Base-by-base conservation (phyloP, 2,797 vertebrate species). In the Coendou prehensilis region DNA sequence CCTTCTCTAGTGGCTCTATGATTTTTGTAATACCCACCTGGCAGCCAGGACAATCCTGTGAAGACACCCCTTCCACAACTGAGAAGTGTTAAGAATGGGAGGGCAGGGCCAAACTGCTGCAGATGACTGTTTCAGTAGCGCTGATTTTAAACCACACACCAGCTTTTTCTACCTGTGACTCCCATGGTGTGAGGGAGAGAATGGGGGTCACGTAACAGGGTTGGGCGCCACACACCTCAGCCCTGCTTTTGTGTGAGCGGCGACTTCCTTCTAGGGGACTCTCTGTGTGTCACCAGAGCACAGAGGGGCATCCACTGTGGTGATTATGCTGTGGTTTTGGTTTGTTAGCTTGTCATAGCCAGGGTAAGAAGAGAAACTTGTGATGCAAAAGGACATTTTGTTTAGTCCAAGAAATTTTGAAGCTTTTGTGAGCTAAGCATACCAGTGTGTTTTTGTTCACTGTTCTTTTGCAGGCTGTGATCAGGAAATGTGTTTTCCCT, bases 401-500 rank as follows among this genome's bases (percentile, higher is more conserved):
- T 79, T 52, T 75, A 83, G 75, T 81, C 8, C 23, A 92, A 95
- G 75, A 83, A 45, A 64, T 92, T 97, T 89, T 88, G 92, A 92
- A 90, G 73, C 67, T 37, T 93, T 89, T 61, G 61, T 47, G 30
- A 82, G 37, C 79, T 85, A 80, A 30, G 45, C 79, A 87, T 30
- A 73, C 63, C 20, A 56, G 41, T 79, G 9, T 82, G 78, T 91
- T 97, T 90, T 96, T 95, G 47, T 85, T 94, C n/a, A 78, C n/a
- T 88, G 47, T 64, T 26, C 52, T 92, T 96, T 93, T 78, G 63
- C 93, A 94, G 82, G 63, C 67, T 80, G 28, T 84, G 76, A 94
- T 87, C 71, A 95, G 84, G 81, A 94, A 94, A 88, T 96, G 17
- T 84, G 33, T 93, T 94, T 95, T 97, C 73, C 61, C 73, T 76